phyloP scores from a whole-genome alignment of 2,888 invertebrate genomes.

The Tanytarsus gracilentus region DNA sequence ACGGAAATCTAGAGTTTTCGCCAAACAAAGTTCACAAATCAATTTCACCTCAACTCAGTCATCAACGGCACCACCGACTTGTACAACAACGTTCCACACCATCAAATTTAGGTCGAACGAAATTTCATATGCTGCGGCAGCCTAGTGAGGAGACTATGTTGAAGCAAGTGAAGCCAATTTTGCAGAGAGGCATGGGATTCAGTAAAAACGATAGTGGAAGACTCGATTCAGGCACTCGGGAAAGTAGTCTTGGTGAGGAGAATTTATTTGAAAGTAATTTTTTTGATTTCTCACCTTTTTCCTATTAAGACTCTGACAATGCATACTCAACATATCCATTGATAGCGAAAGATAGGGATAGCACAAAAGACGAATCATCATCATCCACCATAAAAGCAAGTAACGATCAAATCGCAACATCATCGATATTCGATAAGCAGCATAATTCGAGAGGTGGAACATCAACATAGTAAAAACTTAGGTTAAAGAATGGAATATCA shows the following conservation, averaged over 20 bases:
- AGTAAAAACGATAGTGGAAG: constrained; percentile 31
- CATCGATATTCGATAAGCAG: constrained; percentile 17
- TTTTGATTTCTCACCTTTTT: neutral
- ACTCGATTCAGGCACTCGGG: constrained; percentile 37
- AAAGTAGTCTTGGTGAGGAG: constrained; percentile 42
- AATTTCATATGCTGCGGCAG: constrained; percentile 43
- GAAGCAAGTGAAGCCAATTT: constrained; percentile 32
- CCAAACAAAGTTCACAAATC: constrained; percentile 48
- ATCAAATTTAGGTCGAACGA: constrained; percentile 40
- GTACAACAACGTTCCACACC: constrained; percentile 44
- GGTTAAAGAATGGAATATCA: neutral
- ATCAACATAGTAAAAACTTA: constrained; percentile 5
- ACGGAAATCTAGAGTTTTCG: constrained; percentile 55
- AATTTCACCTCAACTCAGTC: constrained; percentile 42
- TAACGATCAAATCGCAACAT: constrained; percentile 24
- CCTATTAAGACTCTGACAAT: constrained; percentile 15
- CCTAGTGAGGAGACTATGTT: constrained; percentile 39
- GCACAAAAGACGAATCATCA: constrained; percentile 17
- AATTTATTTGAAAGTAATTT: neutral
- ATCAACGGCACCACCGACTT: constrained; percentile 42
- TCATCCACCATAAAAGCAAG: constrained; percentile 21
- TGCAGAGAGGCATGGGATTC: constrained; percentile 30
- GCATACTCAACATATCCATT: constrained; percentile 27
- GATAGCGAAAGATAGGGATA: neutral
- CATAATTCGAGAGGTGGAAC: constrained; percentile 2